Conservation (phyloP, 2,797 vertebrate species). For the Enteromius argenteus region DNA sequence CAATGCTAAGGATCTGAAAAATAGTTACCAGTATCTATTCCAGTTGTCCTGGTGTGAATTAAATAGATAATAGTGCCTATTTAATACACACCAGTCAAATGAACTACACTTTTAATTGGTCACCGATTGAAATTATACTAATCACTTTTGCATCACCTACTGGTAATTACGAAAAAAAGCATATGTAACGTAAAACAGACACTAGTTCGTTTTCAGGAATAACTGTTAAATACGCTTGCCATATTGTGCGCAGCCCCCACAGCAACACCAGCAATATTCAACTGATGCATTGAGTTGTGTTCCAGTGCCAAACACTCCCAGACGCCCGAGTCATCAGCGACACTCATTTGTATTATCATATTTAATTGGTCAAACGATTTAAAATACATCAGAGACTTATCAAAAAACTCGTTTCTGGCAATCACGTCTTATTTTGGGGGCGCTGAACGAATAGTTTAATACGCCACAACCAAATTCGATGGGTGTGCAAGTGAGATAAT, state of each 20-base stretch:
- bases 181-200: not conserved
- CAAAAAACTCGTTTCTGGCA: not conserved
- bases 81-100: not conserved
- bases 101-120: not conserved
- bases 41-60: too few species aligned
- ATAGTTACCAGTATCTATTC: not conserved
- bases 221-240: not conserved
- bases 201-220: not conserved
- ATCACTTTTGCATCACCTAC: too few species aligned
- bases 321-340: constrained; percentile 30
- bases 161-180: not conserved
- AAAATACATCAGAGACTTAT: not conserved
- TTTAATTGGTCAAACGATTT: constrained; percentile 1
- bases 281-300: constrained; percentile 50
- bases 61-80: not conserved
- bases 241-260: constrained; percentile 42
- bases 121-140: not conserved
- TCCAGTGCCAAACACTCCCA: constrained; percentile 45
- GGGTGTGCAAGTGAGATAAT: constrained; percentile 15
- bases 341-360: not conserved
- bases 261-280: constrained; percentile 49
- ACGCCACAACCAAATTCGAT: constrained; percentile 32
- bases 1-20: not conserved
- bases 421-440: not conserved
- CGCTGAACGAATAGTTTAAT: constrained; percentile 27